Base-by-base conservation (phyloP, 2,797 vertebrate genomes). In the Pantherophis vulpinus region DNA sequence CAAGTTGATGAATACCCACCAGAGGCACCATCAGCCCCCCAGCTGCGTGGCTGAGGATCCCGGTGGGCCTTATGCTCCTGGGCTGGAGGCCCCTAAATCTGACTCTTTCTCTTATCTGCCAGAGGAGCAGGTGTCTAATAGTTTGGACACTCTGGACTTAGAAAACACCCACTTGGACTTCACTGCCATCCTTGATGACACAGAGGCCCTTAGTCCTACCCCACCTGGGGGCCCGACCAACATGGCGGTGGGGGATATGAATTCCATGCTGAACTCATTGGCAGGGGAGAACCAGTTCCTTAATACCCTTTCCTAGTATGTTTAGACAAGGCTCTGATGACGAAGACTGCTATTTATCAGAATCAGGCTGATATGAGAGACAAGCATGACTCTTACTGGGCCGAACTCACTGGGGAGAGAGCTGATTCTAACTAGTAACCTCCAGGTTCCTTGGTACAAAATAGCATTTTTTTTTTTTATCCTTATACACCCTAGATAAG, bases 211-310 rank as follows among this genome's bases (percentile, higher is more conserved):
- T 91, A 98, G 97, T 86, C 95, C 97, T 11, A 96, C 97, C 91
- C 96, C 98, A 47, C 97, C 98, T n/a, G 95, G 98, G 0, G 97
- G 98, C 55, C 97, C 98, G 87, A 98, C 98, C 95, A 99, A 99
- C 98, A 99, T 99, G 99, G 99, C 99, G 2, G 98, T 99, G 87
- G 99, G 99, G 2, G 99, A 99, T 97, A 99, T 99, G 99, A 99
- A 98, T 54, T 99, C 99, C 96, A 98, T 99, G 98, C 96, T 99
- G 96, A 99, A 98, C 94, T 99, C 99, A 5, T 96, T 99, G 95
- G 98, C 99, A n/a, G 99, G 99, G 88, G 99, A 99, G 95, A 99
- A 98, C 96, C 99, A 99, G 96, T 99, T 99, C 96, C 98, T 99
- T 96, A 99, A 99, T 96, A 99, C 98, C 7, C 97, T 98, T 91